A percentile compares a stretch with the other conserved stretches of the same genome.
Evolutionary conservation across 2,888 invertebrate species (phyloP).

Genomic region (Gerris lacustris): DNA sequence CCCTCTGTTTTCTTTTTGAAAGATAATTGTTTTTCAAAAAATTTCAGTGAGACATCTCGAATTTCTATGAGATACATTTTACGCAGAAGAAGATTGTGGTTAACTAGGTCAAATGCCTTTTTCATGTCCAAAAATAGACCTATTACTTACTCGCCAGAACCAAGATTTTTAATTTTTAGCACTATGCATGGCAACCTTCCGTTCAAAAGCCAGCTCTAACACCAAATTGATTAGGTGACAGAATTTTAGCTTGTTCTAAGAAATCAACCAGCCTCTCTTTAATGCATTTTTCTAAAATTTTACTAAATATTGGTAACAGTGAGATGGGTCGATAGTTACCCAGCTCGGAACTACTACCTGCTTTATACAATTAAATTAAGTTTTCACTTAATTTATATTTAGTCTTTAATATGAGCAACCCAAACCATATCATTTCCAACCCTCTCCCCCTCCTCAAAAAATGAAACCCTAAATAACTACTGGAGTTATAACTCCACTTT

Average conservation of each 20-base stretch:
- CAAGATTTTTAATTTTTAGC: background rate
- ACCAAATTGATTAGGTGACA: conserved; percentile 11
- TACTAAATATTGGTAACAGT: conserved; percentile 9
- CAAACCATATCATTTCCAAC: too few relatives aligned
- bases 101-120: conserved; percentile 19
- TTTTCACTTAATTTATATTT: too few relatives aligned
- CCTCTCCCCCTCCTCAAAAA: too few relatives aligned
- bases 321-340: conserved; percentile 17
- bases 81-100: conserved; percentile 10
- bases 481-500: too few relatives aligned
- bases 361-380: conserved; percentile 15
- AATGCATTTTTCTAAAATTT: conserved; percentile 9
- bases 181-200: conserved; percentile 12
- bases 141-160: background rate
- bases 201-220: conserved; percentile 7
- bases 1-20: conserved; percentile 14
- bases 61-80: conserved; percentile 15
- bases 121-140: conserved; percentile 17
- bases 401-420: too few relatives aligned
- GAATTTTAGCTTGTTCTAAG: background rate
- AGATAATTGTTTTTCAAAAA: conserved; percentile 19
- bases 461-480: too few relatives aligned
- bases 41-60: conserved; percentile 9
- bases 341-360: conserved; percentile 12
- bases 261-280: conserved; percentile 10